phyloP scores from a whole-genome alignment of 1,140 invertebrate species.

The Venturia canescens region DNA sequence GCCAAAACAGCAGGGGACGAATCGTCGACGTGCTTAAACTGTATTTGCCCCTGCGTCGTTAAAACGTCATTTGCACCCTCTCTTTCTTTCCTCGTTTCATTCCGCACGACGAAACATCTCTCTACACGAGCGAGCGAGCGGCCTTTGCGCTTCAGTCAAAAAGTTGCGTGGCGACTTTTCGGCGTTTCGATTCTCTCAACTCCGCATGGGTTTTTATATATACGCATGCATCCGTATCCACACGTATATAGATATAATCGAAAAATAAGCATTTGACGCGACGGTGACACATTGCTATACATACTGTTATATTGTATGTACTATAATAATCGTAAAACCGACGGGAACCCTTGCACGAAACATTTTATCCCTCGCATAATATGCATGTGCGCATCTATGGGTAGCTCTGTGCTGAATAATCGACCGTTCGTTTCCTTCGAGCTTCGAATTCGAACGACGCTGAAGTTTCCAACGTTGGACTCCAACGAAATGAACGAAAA shows the following conservation, averaged over 20 bases:
- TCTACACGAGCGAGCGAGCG: background rate
- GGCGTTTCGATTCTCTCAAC: slow-evolving; percentile 39
- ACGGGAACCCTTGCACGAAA: slow-evolving; percentile 32
- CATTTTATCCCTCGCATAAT: slow-evolving; percentile 30
- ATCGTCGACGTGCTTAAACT: slow-evolving; percentile 32
- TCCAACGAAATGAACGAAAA: no score
- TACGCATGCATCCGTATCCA: background rate
- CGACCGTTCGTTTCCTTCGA: no score
- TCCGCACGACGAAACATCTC: slow-evolving; percentile 16
- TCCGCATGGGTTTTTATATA: background rate
- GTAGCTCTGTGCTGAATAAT: no score
- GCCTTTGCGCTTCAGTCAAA: slow-evolving; percentile 35
- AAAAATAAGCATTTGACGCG: slow-evolving; percentile 12
- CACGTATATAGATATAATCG: background rate
- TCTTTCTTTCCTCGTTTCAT: slow-evolving; percentile 28
- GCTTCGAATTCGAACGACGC: no score
- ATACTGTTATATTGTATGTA: slow-evolving; percentile 18
- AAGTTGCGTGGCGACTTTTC: slow-evolving; percentile 52
- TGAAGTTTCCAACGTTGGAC: no score
- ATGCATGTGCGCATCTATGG: background rate
- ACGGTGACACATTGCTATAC: slow-evolving; percentile 21
- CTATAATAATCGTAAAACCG: slow-evolving; percentile 21
- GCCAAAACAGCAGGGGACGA: slow-evolving; percentile 9
- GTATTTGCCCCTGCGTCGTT: slow-evolving; percentile 44
- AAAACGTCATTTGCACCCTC: slow-evolving; percentile 51